Base-by-base conservation (phyloP, 2,888 invertebrate genomes). In the Sialis fuliginosa region DNA sequence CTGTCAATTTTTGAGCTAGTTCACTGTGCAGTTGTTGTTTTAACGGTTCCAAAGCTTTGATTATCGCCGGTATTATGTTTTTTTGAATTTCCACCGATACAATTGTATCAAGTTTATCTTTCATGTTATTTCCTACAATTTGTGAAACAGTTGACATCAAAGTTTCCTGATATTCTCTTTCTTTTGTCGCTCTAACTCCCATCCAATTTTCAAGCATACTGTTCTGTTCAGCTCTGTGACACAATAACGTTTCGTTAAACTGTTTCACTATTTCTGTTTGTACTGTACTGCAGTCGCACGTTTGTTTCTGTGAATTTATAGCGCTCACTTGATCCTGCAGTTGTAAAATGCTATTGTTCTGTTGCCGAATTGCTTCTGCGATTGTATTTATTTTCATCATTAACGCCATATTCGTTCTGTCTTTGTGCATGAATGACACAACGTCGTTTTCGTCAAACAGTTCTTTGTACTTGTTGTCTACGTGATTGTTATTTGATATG, bases 21-120 rank as follows among this genome's bases (percentile, higher is more conserved):
- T 87, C 86, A 54, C 72, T 64, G 57, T 83, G 81, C 53, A 91
- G 67, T 57, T 86, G 80, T 45, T 73, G 70, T 49, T 81, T 81
- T 9, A 89, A 67, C 22, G 79, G 79, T 56, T 88, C 86, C 48
- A 88, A 69, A 39, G 79, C 72, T 1, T 75, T 72, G 39, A 77
- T 71, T 1, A 89, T 68, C 34, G 77, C 69, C 53, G 74, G 69
- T 34, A 74, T 62, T 13, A 65, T 56, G 6, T 65, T 66, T 9
- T 66, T 65, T 53, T 73, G 71, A 46, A 79, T 67, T 59, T 79
- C 79, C 46, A 68, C 62, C 45, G 67, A 65, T 1, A 80, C 62
- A 3, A 71, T 63, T 47, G 68, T 67, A 40, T 76, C 72, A 49
- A 79, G 57, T 51, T 72, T 72, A 40, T 71, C 72, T 4, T 68